Conservation (phyloP, 2,797 vertebrate genomes). For the Hipposideros larvatus region DNA sequence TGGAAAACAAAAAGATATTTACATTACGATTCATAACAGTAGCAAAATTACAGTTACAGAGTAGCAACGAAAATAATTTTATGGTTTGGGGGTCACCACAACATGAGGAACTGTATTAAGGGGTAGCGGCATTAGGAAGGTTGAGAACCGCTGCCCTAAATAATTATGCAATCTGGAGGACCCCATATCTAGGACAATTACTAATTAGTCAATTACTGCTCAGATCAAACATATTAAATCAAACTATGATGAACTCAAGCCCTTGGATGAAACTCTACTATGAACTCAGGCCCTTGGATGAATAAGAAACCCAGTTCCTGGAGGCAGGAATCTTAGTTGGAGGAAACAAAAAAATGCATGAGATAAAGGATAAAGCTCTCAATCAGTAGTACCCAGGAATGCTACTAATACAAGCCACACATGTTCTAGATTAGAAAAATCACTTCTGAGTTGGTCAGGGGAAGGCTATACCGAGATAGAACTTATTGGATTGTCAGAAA, state of each 20-base stretch:
- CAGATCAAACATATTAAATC: constrained; percentile 37
- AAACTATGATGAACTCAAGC: not conserved
- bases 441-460: not conserved
- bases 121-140: no score
- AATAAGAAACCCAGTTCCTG: not conserved
- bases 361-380: not conserved
- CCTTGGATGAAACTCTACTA: constrained; percentile 1
- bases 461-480: not conserved
- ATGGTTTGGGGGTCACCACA: no score
- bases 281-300: not conserved
- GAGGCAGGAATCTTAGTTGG: not conserved
- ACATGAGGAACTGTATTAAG: no score
- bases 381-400: not conserved
- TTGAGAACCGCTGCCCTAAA: not conserved
- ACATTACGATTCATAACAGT: no score
- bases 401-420: not conserved
- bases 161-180: not conserved
- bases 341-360: not conserved
- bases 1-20: no score
- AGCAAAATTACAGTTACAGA: no score
- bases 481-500: not conserved
- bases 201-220: constrained; percentile 34
- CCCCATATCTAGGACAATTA: not conserved
- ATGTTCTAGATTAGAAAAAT: not conserved
- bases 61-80: no score